Base-by-base conservation (phyloP, 2,797 vertebrate genomes). In the Lacerta agilis region DNA sequence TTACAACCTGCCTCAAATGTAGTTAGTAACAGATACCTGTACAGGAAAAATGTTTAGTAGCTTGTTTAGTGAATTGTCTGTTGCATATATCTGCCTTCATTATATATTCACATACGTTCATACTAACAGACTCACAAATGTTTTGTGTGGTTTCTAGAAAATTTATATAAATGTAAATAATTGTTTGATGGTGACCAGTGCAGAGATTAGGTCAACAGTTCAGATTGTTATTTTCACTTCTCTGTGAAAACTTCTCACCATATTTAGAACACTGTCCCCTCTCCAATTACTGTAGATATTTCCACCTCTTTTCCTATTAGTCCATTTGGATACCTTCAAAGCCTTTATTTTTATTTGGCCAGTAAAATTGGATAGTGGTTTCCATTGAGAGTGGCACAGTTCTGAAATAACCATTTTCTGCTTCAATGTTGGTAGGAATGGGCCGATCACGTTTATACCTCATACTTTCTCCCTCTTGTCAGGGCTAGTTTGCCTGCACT, bases 401-500 rank as follows among this genome's bases (percentile, higher is more conserved):
- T 55, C 49, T 55, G 49, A 55, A 55, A 55, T 55, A 55, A 55
- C 13, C 49, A 55, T 55, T 55, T 55, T 55, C 61, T 23, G 61
- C 61, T 23, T 64, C 61, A 64, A 1, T 23, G 18, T 64, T 64
- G 17, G 86, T 82, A 1, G 71, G 25, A 92, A 87, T 41, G 66
- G 69, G 2, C 43, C 83, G 90, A 87, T 87, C 92, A 76, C 76
- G 85, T 38, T 76, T 41, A 29, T 23, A 84, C 58, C 36, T 89
- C 79, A 45, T 91, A 79, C 9, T 29, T 69, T 27, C 27, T 11
- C 27, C 66, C 27, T 76, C 49, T 87, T 79, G 33, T 87, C 87
- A 87, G 79, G 85, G 85, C 87, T 89, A 83, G 79, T 94, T 83
- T 85, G 90, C 91, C 85, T 41, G 55, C 77, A 8, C 20, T 92